These are phyloP conservation scores for Catharus ustulatus DNA, from an alignment of 2,797 vertebrate species.

Conservation along the genomic window DNA sequence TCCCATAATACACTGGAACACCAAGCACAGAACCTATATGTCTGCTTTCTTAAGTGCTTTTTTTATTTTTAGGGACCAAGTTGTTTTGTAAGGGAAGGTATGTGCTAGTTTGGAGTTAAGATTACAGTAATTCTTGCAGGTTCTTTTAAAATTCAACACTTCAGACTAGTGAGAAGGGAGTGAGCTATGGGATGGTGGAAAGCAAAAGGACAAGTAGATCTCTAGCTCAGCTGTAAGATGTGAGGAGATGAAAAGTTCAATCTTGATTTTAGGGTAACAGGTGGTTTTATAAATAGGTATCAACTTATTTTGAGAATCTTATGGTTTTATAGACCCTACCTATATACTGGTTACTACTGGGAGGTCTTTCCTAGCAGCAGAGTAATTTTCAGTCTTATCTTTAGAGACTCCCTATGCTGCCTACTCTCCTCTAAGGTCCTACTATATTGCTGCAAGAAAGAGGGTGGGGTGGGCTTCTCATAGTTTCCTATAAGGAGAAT, in stretches of 20 bases:
- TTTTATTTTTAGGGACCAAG: not conserved
- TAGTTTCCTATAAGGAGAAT: not conserved
- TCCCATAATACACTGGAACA: not conserved
- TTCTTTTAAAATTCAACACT: not conserved
- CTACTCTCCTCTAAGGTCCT: not conserved
- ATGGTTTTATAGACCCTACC: not conserved
- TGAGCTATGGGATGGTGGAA: not conserved
- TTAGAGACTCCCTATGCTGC: not conserved
- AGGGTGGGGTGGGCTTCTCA: not conserved
- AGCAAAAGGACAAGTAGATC: not conserved
- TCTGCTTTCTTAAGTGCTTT: not conserved
- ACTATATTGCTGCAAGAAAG: not conserved
- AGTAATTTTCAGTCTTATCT: not conserved
- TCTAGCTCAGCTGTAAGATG: not conserved
- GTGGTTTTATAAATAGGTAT: not conserved
- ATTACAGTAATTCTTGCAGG: too few relatives aligned
- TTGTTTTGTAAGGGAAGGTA: rapidly evolving
- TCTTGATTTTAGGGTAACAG: not conserved
- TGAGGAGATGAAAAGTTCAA: not conserved
- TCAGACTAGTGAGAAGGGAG: not conserved
- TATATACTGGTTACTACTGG: not conserved
- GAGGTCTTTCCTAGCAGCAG: not conserved
- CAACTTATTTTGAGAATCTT: not conserved
- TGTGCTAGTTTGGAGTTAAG: not conserved
- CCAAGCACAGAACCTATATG: not conserved